A percentile compares a stretch with the other conserved stretches of the same genome.
phyloP scores from a whole-genome alignment of 2,888 invertebrate genomes.

The Zele albiditarsus region DNA sequence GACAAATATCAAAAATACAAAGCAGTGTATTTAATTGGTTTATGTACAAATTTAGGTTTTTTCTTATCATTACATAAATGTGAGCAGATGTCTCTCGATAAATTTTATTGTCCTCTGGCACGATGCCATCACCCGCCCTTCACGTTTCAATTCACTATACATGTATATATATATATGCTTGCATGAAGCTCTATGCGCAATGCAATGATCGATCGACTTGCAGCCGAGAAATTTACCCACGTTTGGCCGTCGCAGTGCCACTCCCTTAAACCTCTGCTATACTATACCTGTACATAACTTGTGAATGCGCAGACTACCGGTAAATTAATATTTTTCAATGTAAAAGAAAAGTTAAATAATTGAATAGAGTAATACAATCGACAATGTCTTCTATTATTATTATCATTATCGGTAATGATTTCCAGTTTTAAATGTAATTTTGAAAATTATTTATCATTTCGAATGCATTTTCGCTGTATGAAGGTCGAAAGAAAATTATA shows the following conservation, averaged over 20 bases:
- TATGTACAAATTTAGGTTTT: neutral
- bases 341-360: too few relatives aligned
- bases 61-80: neutral
- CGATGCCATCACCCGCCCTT: slow-evolving; percentile 3
- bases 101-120: neutral
- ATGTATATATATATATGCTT: neutral
- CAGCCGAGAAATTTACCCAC: slow-evolving; percentile 12
- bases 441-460: neutral
- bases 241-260: slow-evolving; percentile 12
- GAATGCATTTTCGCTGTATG: neutral
- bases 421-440: slow-evolving; percentile 21
- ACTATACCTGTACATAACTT: neutral
- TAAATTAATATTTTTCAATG: too few relatives aligned
- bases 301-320: slow-evolving; percentile 19
- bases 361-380: too few relatives aligned
- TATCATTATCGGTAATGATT: too few relatives aligned
- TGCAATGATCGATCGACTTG: slow-evolving; percentile 33
- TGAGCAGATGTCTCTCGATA: slow-evolving; percentile 7
- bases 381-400: too few relatives aligned
- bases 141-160: neutral
- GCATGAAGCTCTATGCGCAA: neutral
- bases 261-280: slow-evolving; percentile 12
- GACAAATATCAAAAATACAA: neutral
- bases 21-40: neutral
- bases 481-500: too few relatives aligned